These are phyloP conservation scores for Trididemnum clinides DNA, from an alignment of 23 tunicate species.

Conservation along the genomic window DNA sequence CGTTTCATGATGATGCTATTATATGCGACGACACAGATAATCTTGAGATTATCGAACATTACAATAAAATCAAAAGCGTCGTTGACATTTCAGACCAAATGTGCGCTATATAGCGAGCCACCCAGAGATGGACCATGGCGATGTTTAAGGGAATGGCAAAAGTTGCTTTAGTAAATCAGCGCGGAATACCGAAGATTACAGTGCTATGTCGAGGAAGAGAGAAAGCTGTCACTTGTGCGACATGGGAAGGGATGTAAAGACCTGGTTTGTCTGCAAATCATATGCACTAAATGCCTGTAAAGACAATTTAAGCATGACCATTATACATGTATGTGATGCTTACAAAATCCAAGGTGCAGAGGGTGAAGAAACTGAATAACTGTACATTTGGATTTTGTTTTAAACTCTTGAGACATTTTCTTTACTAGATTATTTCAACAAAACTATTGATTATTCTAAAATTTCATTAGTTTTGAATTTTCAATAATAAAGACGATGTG, in stretches of 20 bases:
- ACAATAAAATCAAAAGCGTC: neutral
- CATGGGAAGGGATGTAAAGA: neutral
- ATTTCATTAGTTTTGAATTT: neutral
- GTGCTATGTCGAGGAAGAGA: slow-evolving; percentile 17
- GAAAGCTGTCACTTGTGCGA: neutral
- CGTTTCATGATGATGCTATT: slow-evolving; percentile 13
- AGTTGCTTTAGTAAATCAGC: slow-evolving; percentile 11
- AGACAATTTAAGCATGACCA: neutral
- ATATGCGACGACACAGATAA: slow-evolving; percentile 4
- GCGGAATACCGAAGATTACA: slow-evolving; percentile 4
- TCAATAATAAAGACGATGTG: neutral
- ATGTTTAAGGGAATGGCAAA: neutral
- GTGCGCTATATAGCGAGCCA: slow-evolving; percentile 5
- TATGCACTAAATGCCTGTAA: neutral
- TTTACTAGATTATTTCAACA: slow-evolving; percentile 6
- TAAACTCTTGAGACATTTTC: slow-evolving; percentile 7
- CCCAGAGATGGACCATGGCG: neutral
- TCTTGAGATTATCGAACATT: slow-evolving; percentile 2
- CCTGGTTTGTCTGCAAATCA: neutral
- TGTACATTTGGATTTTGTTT: slow-evolving; percentile 1
- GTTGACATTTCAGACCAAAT: neutral
- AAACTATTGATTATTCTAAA: slow-evolving; percentile 3
- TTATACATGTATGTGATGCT: neutral
- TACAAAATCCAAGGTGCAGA: slow-evolving; percentile 5
- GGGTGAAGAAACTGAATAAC: neutral